A percentile compares a stretch with the other conserved stretches of the same genome.
These are phyloP conservation scores for Oryzias melastigma DNA, from an alignment of 2,113 vertebrate genomes.

Conservation along the genomic window DNA sequence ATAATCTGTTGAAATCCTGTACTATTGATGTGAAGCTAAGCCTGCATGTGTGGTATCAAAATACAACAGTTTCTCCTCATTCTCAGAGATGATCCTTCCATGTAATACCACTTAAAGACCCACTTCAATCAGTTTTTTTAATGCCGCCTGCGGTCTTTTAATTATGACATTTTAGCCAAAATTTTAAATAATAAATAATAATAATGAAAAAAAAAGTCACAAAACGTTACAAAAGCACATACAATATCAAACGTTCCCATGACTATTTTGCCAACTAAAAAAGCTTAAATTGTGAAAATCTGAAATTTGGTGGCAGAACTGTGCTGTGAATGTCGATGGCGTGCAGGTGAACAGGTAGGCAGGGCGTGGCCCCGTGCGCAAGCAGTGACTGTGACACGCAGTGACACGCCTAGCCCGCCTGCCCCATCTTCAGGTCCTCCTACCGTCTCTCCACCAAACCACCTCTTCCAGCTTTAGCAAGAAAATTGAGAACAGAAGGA, in stretches of 20 bases:
- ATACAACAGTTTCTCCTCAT: neutral
- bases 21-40: neutral
- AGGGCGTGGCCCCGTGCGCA: slow-evolving; percentile 78
- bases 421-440: slow-evolving; percentile 46
- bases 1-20: neutral
- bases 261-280: too few relatives aligned
- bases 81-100: neutral
- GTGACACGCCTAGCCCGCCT: slow-evolving; percentile 80
- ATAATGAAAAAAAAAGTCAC: too few relatives aligned
- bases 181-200: too few relatives aligned
- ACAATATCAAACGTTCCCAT: too few relatives aligned
- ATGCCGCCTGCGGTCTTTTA: too few relatives aligned
- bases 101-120: neutral
- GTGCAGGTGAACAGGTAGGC: slow-evolving; percentile 72
- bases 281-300: neutral
- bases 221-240: too few relatives aligned
- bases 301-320: slow-evolving; percentile 3
- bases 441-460: slow-evolving; percentile 12
- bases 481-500: slow-evolving; percentile 17
- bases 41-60: neutral
- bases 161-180: too few relatives aligned
- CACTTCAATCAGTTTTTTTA: too few relatives aligned
- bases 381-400: slow-evolving; percentile 77
- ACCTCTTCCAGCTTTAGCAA: neutral
- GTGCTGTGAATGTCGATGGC: slow-evolving; percentile 34